Evolutionary conservation across 2,113 vertebrate species (phyloP), one percentile per base, ranked within the genome.

Genomic region (Pollimyrus isidori): DNA sequence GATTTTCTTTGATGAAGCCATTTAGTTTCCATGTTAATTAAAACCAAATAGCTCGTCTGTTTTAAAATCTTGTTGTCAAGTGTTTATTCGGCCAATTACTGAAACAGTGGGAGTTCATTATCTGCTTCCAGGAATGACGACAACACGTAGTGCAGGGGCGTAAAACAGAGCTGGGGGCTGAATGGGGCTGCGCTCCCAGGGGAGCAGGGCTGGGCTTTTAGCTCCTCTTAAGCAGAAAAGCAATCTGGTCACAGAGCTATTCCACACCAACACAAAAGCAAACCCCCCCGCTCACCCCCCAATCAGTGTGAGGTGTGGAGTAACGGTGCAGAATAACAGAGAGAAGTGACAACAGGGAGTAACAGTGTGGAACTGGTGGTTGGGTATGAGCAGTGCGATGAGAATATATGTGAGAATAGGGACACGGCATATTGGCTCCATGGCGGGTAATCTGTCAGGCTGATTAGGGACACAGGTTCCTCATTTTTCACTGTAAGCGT

Each of bases 81-180:
- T 97, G 97, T 97, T 98, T 98, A 97, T 97, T 98, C 97, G 96
- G 95, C 97, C 97, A 98, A 98, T 99, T 99, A 99, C 97, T 96
- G 96, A 97, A 99, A 95, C 98, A 97, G 97, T 98, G 97, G 98
- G 97, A 97, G 98, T 97, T 98, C 98, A 98, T 98, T 99, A 96
- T 96, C 93, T 92, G 95, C 94, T 95, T 93, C 94, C 93, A 94
- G 95, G 94, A 95, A 95, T 93, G 92, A 90, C 93, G 94, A 94
- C 94, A 93, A 91, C 95, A 93, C 92, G 89, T 92, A 92, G 94
- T 42, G 94, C 92, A 89, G 92, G 93, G 94, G 95, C 92, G 93
- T 93, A 93, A 69, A 95, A 94, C 91, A 94, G 91, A 93, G 92
- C 45, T 91, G 84, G 92, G 90, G 89, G 35, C 91, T 21, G 45